Base-by-base conservation (phyloP, 2,113 vertebrate genomes). In the Odontophorus gujanensis region DNA sequence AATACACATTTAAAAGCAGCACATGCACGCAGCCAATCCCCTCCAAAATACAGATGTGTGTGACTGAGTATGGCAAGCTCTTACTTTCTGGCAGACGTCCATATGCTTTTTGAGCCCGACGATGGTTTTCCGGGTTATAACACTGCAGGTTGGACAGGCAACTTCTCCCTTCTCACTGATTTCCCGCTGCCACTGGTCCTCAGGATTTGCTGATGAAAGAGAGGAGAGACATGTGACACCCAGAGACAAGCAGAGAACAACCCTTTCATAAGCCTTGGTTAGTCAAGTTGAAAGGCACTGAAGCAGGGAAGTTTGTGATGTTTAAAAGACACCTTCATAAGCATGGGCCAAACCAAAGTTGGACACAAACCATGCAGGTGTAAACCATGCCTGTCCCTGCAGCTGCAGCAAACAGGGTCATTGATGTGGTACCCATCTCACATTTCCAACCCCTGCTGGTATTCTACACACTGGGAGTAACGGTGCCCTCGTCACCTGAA, bases 51-150 rank as follows among this genome's bases (percentile, higher is more conserved):
- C 17, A 0, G 2, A 43, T 0, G 6, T 21, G 32, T 1, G 4
- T 20, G 34, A 85, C 1, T 21, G 51, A 85, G 82, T 30, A 88
- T 67, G 67, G 55, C 8, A 18, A 65, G n/a, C 13, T 30, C 98
- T 97, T 96, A 99, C 99, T 97, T 99, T 99, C 94, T 99, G 98
- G 96, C 99, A 99, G 95, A 99, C 99, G 61, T 99, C 99, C 99
- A 99, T 99, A 98, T 99, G 99, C 94, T 99, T 99, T 97, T 99
- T 99, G 73, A 99, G 98, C 59, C 99, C 99, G 14, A 98, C 97
- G 8, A 99, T 89, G 9, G 99, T 99, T 97, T 99, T 99, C 62
- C 99, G 98, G 83, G 98, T 98, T 95, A 99, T 98, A 43, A 99
- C 97, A 2, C 96, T 98, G 92, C 99, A 99, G 90, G 98, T 99